Evolutionary conservation across 2,888 invertebrate genomes (phyloP).

Genomic region (Drosophila quasianomalipes): DNA sequence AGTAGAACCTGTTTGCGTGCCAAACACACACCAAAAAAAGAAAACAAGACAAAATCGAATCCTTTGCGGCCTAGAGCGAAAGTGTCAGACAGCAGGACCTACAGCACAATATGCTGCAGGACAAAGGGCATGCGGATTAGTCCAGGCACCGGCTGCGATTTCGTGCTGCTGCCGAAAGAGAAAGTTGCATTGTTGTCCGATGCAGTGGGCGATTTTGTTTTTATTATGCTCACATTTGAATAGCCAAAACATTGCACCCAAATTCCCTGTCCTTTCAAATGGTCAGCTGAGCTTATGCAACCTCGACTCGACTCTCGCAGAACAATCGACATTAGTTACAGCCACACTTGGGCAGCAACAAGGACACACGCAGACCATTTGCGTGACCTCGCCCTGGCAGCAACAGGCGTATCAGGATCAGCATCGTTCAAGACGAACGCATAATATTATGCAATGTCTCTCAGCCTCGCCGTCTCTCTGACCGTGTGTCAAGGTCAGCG

Average conservation of each 20-base stretch:
- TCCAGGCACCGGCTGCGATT: conserved; percentile 44
- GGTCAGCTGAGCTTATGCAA: conserved; percentile 67
- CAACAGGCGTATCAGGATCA: conserved; percentile 19
- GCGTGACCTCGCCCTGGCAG: conserved; percentile 19
- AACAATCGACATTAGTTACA: conserved; percentile 62
- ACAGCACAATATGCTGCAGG: conserved; percentile 27
- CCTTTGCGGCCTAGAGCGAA: conserved; percentile 62
- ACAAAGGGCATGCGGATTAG: conserved; percentile 53
- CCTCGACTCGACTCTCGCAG: conserved; percentile 4
- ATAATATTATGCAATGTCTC: conserved; percentile 70
- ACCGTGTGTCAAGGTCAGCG: conserved; percentile 54
- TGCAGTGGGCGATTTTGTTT: conserved; percentile 40
- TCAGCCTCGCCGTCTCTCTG: conserved; percentile 1
- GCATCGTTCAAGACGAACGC: conserved; percentile 26
- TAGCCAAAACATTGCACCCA: conserved; percentile 64
- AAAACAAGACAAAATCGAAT: conserved; percentile 42
- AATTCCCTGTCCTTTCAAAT: conserved; percentile 14
- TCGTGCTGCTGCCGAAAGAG: conserved; percentile 59
- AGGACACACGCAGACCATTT: conserved; percentile 51
- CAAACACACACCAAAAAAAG: conserved; percentile 6
- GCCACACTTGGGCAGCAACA: conserved; percentile 50
- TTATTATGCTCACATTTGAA: conserved; percentile 57
- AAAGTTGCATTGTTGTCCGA: conserved; percentile 64
- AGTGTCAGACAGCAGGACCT: conserved; percentile 53
- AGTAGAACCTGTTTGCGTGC: conserved; percentile 53